These are phyloP conservation scores for Yponomeuta sedellus DNA, from an alignment of 2,888 invertebrate species.

Conservation along the genomic window DNA sequence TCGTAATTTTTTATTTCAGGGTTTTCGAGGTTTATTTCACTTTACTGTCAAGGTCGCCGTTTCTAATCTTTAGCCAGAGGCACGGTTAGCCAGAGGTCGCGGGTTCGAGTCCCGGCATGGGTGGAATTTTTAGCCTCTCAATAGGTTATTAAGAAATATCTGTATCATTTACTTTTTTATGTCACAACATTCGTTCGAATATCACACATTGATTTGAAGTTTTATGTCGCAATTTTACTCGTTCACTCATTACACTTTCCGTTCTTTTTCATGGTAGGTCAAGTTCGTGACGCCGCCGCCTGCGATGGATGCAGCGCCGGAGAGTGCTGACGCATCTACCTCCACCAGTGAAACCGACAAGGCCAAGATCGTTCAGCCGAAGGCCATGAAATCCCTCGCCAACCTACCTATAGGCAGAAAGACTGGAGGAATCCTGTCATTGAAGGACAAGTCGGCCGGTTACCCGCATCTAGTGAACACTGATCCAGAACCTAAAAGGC, in stretches of 20 bases:
- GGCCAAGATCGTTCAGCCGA: constrained; percentile 51
- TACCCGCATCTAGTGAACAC: constrained; percentile 69
- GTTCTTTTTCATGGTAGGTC: constrained; percentile 44
- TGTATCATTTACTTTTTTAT: too few relatives aligned
- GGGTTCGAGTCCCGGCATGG: too few relatives aligned
- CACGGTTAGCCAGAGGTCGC: too few relatives aligned
- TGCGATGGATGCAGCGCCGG: constrained; percentile 52
- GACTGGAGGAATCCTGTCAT: constrained; percentile 69
- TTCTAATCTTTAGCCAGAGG: too few relatives aligned
- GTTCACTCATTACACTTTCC: neutral
- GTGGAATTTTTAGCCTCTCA: too few relatives aligned
- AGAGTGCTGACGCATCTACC: constrained; percentile 32
- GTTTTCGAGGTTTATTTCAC: too few relatives aligned
- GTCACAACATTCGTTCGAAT: too few relatives aligned
- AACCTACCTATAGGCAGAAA: constrained; percentile 62
- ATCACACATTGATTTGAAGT: too few relatives aligned
- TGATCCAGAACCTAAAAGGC: constrained; percentile 50
- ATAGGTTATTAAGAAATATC: too few relatives aligned
- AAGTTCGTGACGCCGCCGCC: constrained; percentile 75
- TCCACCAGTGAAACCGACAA: constrained; percentile 39
- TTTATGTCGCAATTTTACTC: neutral
- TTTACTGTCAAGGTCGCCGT: too few relatives aligned
- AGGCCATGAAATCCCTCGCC: constrained; percentile 53
- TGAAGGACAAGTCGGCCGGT: constrained; percentile 70
- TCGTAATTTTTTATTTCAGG: too few relatives aligned